phyloP scores from a whole-genome alignment of 2,113 vertebrate species.

The Callospermophilus lateralis region DNA sequence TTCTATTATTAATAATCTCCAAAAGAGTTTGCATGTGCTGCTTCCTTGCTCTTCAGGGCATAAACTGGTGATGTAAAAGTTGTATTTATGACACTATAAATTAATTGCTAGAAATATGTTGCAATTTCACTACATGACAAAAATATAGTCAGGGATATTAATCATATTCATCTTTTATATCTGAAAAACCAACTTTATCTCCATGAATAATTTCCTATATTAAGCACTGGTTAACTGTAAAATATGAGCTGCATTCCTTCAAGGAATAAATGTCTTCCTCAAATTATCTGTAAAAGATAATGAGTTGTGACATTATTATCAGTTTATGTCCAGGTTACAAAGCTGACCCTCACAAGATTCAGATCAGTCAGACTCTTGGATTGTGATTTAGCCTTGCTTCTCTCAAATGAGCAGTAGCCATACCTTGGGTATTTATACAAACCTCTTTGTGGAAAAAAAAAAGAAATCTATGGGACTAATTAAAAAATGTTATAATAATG shows the following conservation, averaged over 20 bases:
- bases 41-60: slow-evolving; percentile 76
- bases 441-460: background rate
- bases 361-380: background rate
- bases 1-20: slow-evolving; percentile 79
- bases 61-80: slow-evolving; percentile 69
- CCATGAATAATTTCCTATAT: slow-evolving; percentile 44
- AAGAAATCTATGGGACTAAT: background rate
- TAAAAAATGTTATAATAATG: background rate
- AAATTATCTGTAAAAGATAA: slow-evolving; percentile 26
- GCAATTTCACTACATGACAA: slow-evolving; percentile 56
- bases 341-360: background rate
- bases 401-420: background rate
- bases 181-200: slow-evolving; percentile 34
- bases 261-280: slow-evolving; percentile 48
- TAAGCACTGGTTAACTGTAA: background rate
- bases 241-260: slow-evolving; percentile 5
- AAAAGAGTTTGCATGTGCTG: slow-evolving; percentile 61
- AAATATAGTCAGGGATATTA: slow-evolving; percentile 60
- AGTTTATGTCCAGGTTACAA: background rate
- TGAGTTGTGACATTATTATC: background rate
- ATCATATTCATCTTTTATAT: slow-evolving; percentile 56
- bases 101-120: slow-evolving; percentile 63
- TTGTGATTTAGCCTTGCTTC: background rate
- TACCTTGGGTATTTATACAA: background rate
- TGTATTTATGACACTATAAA: slow-evolving; percentile 56